Conservation (phyloP, 2,797 vertebrate genomes). For the Nyctibius grandis region DNA sequence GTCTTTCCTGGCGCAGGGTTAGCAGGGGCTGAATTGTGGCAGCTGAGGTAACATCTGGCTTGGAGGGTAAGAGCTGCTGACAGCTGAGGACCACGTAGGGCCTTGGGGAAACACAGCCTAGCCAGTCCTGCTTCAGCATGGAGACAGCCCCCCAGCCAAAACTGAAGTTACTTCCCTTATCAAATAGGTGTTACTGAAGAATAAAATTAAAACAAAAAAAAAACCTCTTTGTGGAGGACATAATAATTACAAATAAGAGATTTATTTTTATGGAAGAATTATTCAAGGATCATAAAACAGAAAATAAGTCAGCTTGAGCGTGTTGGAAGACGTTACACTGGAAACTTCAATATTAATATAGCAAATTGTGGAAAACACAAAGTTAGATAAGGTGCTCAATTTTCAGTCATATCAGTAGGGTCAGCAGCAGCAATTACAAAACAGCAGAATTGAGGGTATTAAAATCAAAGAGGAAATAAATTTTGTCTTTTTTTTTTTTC, state of each 20-base stretch:
- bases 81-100: neutral
- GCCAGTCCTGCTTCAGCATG: neutral
- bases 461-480: neutral
- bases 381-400: constrained; percentile 3
- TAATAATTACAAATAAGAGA: neutral
- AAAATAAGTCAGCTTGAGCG: neutral
- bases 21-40: neutral
- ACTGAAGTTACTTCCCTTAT: neutral
- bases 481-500: neutral
- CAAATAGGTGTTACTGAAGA: neutral
- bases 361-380: neutral
- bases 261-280: constrained; percentile 51
- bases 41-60: neutral
- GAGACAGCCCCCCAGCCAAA: neutral
- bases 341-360: neutral
- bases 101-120: rapidly evolving
- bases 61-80: neutral
- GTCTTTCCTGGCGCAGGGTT: neutral
- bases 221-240: neutral
- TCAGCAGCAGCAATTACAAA: constrained; percentile 5
- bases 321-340: neutral
- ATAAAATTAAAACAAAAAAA: neutral
- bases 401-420: neutral
- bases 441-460: neutral
- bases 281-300: neutral